A percentile compares a stretch with the other conserved stretches of the same genome.
Evolutionary conservation across 2,888 invertebrate species (phyloP).

Genomic region (Petrophora chlorosata): DNA sequence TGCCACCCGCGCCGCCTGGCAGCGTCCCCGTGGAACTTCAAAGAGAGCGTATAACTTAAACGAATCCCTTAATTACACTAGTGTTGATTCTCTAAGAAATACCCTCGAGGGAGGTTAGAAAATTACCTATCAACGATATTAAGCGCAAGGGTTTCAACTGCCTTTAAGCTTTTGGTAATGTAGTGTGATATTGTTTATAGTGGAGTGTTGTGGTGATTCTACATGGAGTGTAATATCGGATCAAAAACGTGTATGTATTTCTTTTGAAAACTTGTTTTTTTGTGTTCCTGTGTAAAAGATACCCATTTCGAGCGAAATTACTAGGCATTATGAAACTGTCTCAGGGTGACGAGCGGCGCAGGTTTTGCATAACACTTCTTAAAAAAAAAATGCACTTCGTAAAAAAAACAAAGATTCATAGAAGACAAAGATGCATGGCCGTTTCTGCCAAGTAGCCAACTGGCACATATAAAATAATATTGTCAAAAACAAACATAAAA

Average conservation of each 20-base stretch:
- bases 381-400: too few species aligned
- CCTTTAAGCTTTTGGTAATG: conserved; percentile 32
- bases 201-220: background rate
- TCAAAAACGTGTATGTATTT: background rate
- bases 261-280: too few species aligned
- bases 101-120: conserved; percentile 60
- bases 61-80: conserved; percentile 78
- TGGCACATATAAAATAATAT: too few species aligned
- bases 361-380: too few species aligned
- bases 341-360: too few species aligned
- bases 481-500: too few species aligned
- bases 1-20: conserved; percentile 28
- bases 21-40: conserved; percentile 49
- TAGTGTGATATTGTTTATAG: conserved; percentile 27
- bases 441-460: too few species aligned
- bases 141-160: conserved; percentile 59
- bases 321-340: too few species aligned
- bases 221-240: background rate
- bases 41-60: conserved; percentile 72
- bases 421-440: too few species aligned
- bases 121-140: conserved; percentile 76
- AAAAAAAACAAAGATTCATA: too few species aligned
- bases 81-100: conserved; percentile 76
- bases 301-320: too few species aligned
- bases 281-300: too few species aligned